phyloP scores from a whole-genome alignment of 2,888 invertebrate genomes.

The Epinotia nisella region DNA sequence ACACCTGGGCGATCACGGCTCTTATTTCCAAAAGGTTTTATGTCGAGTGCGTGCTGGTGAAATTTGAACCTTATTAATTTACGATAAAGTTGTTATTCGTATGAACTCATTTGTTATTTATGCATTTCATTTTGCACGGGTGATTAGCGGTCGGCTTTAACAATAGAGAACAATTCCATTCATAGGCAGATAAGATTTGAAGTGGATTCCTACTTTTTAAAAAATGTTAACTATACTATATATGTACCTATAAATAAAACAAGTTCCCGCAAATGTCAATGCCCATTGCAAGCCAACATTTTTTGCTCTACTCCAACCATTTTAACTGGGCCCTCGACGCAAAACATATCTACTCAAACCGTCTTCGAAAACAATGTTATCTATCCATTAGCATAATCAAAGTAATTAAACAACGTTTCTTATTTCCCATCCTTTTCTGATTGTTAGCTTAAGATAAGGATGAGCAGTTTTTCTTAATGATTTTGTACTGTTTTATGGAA shows the following conservation, averaged over 20 bases:
- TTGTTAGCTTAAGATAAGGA: conserved; percentile 6
- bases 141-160: too few relatives aligned
- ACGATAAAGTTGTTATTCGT: too few relatives aligned
- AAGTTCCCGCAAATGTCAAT: conserved; percentile 39
- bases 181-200: too few relatives aligned
- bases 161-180: too few relatives aligned
- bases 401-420: conserved; percentile 27
- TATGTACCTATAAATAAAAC: conserved; percentile 10
- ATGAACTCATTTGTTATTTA: too few relatives aligned
- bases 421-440: conserved; percentile 15
- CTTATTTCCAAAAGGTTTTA: too few relatives aligned
- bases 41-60: too few relatives aligned
- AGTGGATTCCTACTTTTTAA: too few relatives aligned
- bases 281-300: conserved; percentile 35
- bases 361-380: conserved; percentile 34
- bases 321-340: not conserved
- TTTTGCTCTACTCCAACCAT: conserved; percentile 28
- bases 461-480: conserved; percentile 7
- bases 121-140: too few relatives aligned
- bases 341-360: conserved; percentile 5
- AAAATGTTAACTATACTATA: too few relatives aligned
- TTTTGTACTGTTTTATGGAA: conserved; percentile 40
- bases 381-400: conserved; percentile 35
- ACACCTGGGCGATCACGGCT: too few relatives aligned
- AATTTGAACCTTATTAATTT: too few relatives aligned